Evolutionary conservation across 2,888 invertebrate species (phyloP).

Genomic region (Glyphotaelius pellucidus): DNA sequence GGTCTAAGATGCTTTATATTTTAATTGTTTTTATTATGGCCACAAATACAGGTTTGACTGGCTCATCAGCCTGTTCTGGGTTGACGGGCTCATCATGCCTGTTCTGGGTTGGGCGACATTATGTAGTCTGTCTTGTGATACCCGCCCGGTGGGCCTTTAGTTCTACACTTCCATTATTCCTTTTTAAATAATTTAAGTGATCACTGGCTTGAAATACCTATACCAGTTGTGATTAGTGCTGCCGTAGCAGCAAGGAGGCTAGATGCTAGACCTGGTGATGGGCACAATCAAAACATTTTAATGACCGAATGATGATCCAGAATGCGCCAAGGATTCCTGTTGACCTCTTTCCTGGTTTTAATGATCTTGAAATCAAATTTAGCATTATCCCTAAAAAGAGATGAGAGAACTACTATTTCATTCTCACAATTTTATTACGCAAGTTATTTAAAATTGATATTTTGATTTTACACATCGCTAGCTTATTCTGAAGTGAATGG

Average conservation of each 20-base stretch:
- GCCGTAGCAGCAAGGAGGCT: not conserved
- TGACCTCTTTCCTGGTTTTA: not conserved
- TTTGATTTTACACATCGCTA: not conserved
- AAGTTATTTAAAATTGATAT: not conserved
- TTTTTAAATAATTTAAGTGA: too few relatives aligned
- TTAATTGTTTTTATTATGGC: not conserved
- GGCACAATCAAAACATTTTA: not conserved
- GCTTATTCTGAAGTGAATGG: not conserved
- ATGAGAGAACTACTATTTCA: not conserved
- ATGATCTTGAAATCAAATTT: not conserved
- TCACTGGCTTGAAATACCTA: too few relatives aligned
- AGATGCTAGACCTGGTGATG: not conserved
- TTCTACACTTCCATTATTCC: not conserved
- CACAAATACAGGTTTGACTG: not conserved
- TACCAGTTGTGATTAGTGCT: not conserved
- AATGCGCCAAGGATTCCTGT: not conserved
- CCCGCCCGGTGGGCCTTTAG: not conserved
- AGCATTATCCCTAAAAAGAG: not conserved
- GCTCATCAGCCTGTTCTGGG: not conserved
- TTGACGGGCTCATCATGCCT: not conserved
- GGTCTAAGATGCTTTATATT: not conserved
- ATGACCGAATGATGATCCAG: not conserved
- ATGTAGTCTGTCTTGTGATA: not conserved
- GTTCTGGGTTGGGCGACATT: not conserved
- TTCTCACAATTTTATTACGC: not conserved